phyloP scores from a whole-genome alignment of 2,797 vertebrate genomes.

The Acanthis flammea region DNA sequence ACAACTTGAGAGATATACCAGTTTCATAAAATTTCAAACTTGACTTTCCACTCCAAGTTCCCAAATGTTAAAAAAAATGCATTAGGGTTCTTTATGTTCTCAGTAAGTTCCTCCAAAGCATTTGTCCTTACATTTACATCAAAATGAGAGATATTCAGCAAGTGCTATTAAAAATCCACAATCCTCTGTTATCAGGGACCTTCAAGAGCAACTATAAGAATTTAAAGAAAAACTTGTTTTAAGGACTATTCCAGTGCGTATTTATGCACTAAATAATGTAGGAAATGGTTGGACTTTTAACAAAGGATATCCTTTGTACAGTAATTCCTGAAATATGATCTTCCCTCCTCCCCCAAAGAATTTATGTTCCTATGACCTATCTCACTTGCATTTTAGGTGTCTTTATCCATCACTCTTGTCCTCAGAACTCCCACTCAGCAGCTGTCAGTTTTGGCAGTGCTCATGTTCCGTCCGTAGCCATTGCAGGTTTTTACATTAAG shows the following conservation, averaged over 20 bases:
- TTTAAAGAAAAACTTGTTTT: background rate
- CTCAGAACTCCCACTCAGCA: conserved; percentile 59
- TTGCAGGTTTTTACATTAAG: conserved; percentile 53
- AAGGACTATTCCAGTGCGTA: background rate
- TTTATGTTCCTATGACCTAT: conserved; percentile 2
- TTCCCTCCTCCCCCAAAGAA: background rate
- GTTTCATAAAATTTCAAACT: background rate
- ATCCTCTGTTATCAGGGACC: background rate
- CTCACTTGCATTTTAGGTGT: conserved; percentile 32
- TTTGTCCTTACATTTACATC: background rate
- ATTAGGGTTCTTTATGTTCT: background rate
- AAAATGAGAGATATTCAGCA: background rate
- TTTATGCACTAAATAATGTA: background rate
- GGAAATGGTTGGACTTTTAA: background rate
- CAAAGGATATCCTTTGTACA: background rate
- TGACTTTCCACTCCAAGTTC: background rate
- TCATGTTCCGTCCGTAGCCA: background rate
- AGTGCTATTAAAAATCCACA: background rate
- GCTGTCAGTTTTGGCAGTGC: conserved; percentile 53
- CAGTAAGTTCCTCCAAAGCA: background rate
- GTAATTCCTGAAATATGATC: conserved; percentile 34
- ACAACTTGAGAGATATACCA: background rate
- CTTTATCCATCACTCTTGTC: conserved; percentile 25
- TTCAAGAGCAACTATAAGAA: background rate
- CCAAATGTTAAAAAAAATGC: background rate